A percentile compares a stretch with the other conserved stretches of the same genome.
Evolutionary conservation across 2,113 vertebrate species (phyloP).

Genomic region (Phoxinus phoxinus): DNA sequence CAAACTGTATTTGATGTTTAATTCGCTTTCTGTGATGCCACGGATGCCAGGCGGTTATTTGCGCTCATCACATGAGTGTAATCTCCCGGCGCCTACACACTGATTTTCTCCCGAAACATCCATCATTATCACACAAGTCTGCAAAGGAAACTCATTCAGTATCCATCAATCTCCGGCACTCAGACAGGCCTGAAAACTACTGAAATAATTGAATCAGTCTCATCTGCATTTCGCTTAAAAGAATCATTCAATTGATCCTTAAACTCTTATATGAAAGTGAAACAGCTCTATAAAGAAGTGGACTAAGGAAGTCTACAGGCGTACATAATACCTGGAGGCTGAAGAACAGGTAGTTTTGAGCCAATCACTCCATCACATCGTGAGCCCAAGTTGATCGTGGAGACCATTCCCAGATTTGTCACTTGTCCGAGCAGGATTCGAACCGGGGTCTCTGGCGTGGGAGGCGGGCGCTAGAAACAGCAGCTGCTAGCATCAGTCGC

Average conservation of each 20-base stretch:
- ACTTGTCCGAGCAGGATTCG: too few species aligned
- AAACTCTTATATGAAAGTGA: not conserved
- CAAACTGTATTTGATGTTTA: conserved; percentile 58
- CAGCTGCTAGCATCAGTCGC: too few species aligned
- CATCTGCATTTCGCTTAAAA: not conserved
- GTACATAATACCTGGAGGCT: not conserved
- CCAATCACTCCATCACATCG: not conserved
- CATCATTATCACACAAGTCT: not conserved
- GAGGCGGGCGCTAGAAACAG: too few species aligned
- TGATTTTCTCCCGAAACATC: conserved; percentile 3
- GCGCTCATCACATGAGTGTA: conserved; percentile 58
- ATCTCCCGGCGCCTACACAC: conserved; percentile 40
- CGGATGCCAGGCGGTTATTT: conserved; percentile 50
- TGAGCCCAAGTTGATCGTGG: too few species aligned
- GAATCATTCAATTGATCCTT: not conserved
- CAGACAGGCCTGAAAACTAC: conserved; percentile 52
- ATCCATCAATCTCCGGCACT: conserved; percentile 44
- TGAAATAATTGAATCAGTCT: conserved; percentile 2
- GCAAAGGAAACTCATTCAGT: conserved; percentile 17
- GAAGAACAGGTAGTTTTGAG: not conserved
- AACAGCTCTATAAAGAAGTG: not conserved
- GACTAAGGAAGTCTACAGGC: not conserved
- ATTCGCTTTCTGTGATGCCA: conserved; percentile 50
- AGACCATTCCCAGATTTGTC: too few species aligned
- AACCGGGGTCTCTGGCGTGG: too few species aligned